A percentile compares a stretch with the other conserved stretches of the same genome.
Evolutionary conservation across 1,140 invertebrate genomes (phyloP).

Genomic region (Bombus balteatus): DNA sequence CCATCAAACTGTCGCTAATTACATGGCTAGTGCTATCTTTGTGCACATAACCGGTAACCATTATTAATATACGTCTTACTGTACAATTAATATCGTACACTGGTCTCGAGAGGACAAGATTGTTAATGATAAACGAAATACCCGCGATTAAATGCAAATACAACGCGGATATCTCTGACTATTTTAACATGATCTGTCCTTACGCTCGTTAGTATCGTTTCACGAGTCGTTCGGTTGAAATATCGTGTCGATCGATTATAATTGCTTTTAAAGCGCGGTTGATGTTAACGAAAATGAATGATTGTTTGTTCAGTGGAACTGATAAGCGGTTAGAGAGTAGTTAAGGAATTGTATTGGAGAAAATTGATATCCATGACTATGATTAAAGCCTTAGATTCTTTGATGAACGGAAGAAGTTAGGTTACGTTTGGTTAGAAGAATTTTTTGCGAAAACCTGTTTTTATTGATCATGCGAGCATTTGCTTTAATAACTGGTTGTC

Average conservation of each 20-base stretch:
- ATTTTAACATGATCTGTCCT: background rate
- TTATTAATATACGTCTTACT: conserved; percentile 16
- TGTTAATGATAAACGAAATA: background rate
- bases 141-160: conserved; percentile 37
- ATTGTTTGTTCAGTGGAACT: background rate
- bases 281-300: background rate
- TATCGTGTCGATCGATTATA: background rate
- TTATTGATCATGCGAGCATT: background rate
- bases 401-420: background rate
- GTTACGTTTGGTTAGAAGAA: background rate
- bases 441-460: background rate
- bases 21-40: background rate
- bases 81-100: conserved; percentile 12
- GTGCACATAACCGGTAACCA: background rate
- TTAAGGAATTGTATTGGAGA: background rate
- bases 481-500: background rate
- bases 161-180: background rate
- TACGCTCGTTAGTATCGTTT: background rate
- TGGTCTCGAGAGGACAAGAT: background rate
- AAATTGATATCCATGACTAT: background rate
- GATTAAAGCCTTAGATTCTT: background rate
- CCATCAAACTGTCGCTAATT: conserved; percentile 29
- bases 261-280: background rate
- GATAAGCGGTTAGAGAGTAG: background rate
- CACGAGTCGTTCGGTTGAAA: background rate